Base-by-base conservation (phyloP, 2,797 vertebrate genomes). In the Oreochromis grahami region DNA sequence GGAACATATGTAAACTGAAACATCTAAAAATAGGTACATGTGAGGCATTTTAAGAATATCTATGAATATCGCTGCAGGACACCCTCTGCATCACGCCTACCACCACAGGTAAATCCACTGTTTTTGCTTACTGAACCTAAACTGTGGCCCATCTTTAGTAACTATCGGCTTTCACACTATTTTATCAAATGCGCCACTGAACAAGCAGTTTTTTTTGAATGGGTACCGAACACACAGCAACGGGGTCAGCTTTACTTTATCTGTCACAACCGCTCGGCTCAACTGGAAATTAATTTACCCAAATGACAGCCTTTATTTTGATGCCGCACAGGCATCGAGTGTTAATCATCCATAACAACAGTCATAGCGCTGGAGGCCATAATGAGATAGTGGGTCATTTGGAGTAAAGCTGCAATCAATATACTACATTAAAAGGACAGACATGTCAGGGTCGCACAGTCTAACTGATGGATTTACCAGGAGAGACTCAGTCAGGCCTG, bases 331-430 rank as follows among this genome's bases (percentile, higher is more conserved):
- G 41, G 60, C 82, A n/a, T 50, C 15, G 14, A 74, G 76, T 48
- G 76, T 82, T 85, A 89, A 92, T 93, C 81, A 80, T 89, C 80
- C 80, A 8, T 70, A 82, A 50, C 58, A 80, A 80, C 72, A 76
- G 58, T 79, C 55, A 52, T 56, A 72, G 72, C 17, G 50, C 81
- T 65, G 72, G 78, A 56, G 84, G 88, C 77, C 79, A 80, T 82
- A 80, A 92, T 82, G 88, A 92, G 32, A 89, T 55, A 80, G 80
- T 84, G 55, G 12, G 68, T 83, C 80, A 74, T 90, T 86, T 86
- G 82, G 53, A 84, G 68, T 74, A 52, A 86, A 86, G 88, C 81
- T 56, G 81, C 21, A 79, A 94, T 94, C 91, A 91, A 94, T 94
- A 91, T 13, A 52, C 6, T 86, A 87, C 91, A 92, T 89, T 89